Percentiles rank a stretch among this genome's conserved stretches.
phyloP scores from a whole-genome alignment of 2,797 vertebrate species.

The Urophycis tenuis region DNA sequence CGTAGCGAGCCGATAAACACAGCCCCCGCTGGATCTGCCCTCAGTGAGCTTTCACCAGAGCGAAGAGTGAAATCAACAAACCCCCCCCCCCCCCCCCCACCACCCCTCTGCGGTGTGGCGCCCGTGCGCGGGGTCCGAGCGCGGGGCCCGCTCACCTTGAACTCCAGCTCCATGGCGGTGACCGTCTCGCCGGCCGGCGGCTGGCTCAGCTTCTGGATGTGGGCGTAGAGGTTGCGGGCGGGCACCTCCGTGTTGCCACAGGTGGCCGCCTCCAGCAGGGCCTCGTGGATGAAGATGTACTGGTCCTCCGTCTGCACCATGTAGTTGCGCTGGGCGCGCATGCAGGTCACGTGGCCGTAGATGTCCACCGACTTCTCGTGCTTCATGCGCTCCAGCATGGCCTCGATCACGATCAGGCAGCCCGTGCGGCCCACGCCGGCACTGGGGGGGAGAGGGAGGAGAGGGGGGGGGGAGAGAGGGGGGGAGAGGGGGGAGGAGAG shows the following conservation, averaged over 20 bases:
- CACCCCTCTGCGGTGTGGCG: too few species aligned
- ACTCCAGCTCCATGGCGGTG: constrained; percentile 91
- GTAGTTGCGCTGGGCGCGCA: constrained; percentile 94
- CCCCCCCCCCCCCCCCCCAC: too few species aligned
- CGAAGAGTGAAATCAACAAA: too few species aligned
- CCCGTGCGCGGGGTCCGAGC: too few species aligned
- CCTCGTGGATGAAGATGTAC: constrained; percentile 95
- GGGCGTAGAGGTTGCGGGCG: constrained; percentile 88
- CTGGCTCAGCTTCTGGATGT: constrained; percentile 95
- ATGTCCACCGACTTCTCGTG: constrained; percentile 94
- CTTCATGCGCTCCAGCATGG: constrained; percentile 95
- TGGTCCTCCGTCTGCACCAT: constrained; percentile 98
- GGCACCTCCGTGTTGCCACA: constrained; percentile 90
- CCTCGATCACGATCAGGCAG: constrained; percentile 92
- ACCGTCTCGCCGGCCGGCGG: constrained; percentile 86
- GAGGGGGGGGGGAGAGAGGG: neutral
- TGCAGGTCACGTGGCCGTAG: constrained; percentile 93
- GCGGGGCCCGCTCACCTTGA: constrained; percentile 75
- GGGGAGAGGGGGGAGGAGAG: neutral
- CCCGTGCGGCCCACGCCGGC: constrained; percentile 91
- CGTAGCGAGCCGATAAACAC: too few species aligned
- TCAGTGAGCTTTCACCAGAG: too few species aligned
- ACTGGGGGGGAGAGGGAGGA: constrained; percentile 54
- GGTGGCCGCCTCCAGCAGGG: constrained; percentile 85
- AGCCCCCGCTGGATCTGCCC: too few species aligned